phyloP scores from a whole-genome alignment of 2,888 invertebrate genomes.

The Nomada fabriciana region DNA sequence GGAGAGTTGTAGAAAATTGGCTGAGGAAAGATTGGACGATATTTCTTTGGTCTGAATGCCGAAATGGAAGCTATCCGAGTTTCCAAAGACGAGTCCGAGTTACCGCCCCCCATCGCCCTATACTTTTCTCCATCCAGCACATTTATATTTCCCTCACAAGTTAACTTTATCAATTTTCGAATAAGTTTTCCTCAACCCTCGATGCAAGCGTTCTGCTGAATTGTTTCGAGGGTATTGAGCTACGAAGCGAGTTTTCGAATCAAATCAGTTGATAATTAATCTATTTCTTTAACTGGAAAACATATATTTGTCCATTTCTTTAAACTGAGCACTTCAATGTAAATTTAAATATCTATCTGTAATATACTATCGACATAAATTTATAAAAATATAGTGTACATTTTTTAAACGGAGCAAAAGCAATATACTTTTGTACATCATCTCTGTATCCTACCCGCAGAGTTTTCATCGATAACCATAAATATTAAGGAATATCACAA shows the following conservation, averaged over 20 bases:
- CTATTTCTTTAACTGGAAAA: too few species aligned
- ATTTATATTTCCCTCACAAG: constrained; percentile 22
- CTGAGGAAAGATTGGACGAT: constrained; percentile 48
- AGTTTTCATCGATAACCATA: background rate
- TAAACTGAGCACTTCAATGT: too few species aligned
- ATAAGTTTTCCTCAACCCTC: background rate
- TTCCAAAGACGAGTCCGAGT: constrained; percentile 34
- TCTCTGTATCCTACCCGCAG: background rate
- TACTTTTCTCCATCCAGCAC: constrained; percentile 8
- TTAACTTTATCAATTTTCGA: constrained; percentile 17
- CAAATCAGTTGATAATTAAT: background rate
- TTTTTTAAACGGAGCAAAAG: background rate
- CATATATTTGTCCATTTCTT: too few species aligned
- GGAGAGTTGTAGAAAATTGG: constrained; percentile 40
- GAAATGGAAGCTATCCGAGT: constrained; percentile 66
- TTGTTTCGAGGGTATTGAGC: background rate
- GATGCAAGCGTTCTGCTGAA: background rate
- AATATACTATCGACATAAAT: too few species aligned
- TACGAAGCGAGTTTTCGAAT: background rate
- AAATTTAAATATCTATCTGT: too few species aligned
- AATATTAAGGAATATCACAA: background rate
- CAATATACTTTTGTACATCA: background rate
- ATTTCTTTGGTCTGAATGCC: constrained; percentile 64
- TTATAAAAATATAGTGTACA: too few species aligned
- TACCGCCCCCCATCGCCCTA: constrained; percentile 5